phyloP scores from a whole-genome alignment of 2,888 invertebrate genomes.

The Cephalotes varians region DNA sequence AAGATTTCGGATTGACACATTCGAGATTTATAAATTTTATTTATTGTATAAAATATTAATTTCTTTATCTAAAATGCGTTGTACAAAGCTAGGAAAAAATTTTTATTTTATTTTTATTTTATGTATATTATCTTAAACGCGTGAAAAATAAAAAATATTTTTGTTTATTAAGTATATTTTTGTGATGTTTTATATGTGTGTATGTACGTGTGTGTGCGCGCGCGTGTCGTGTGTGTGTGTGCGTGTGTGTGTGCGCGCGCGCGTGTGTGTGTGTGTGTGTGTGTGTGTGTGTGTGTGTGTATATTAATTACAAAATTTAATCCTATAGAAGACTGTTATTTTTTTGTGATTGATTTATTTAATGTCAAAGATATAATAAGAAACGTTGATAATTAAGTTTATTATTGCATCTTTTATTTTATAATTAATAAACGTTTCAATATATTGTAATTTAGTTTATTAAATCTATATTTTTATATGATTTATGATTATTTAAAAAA shows the following conservation, averaged over 20 bases:
- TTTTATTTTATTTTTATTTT: too few relatives aligned
- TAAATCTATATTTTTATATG: neutral
- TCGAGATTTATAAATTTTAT: neutral
- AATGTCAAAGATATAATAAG: neutral
- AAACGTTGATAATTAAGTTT: neutral
- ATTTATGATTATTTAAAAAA: neutral
- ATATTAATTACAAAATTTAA: neutral
- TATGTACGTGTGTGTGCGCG: too few relatives aligned
- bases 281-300: too few relatives aligned
- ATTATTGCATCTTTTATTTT: too few relatives aligned
- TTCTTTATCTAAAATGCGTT: neutral
- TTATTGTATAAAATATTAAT: neutral
- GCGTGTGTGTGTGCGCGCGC: too few relatives aligned
- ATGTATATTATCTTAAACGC: too few relatives aligned
- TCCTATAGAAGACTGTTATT: neutral
- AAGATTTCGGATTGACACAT: neutral
- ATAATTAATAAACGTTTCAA: neutral
- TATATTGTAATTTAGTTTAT: neutral
- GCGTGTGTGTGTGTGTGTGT: too few relatives aligned
- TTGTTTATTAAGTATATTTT: neutral
- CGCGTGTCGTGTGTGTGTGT: too few relatives aligned
- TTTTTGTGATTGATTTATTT: constrained; percentile 2
- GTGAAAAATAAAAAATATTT: neutral
- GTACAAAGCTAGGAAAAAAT: too few relatives aligned
- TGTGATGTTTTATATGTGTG: too few relatives aligned